These are phyloP conservation scores for Drosophila littoralis DNA, from an alignment of 1,140 invertebrate genomes.

Conservation along the genomic window DNA sequence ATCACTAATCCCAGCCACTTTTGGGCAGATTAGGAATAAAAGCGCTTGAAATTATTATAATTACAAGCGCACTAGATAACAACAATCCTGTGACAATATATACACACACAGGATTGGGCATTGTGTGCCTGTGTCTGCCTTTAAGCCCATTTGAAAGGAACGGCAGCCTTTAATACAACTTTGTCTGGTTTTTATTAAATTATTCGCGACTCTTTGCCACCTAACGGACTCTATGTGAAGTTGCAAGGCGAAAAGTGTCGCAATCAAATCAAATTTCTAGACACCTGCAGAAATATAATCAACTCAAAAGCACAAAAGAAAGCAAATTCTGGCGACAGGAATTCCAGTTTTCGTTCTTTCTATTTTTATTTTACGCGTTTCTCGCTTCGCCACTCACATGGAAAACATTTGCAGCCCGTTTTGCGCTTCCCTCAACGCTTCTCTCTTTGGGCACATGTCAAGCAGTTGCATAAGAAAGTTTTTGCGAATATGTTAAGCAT, in stretches of 20 bases:
- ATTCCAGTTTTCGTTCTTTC: not conserved
- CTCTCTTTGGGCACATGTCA: conserved; percentile 3
- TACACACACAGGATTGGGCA: not conserved
- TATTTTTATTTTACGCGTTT: not conserved
- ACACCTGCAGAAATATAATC: conserved; percentile 2
- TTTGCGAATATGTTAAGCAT: not conserved
- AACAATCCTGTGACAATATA: not conserved
- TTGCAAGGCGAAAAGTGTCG: not conserved
- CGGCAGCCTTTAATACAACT: not conserved
- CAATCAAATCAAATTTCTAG: conserved; percentile 9
- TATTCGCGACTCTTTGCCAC: not conserved
- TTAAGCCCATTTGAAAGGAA: not conserved
- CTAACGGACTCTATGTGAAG: not conserved
- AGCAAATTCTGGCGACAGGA: not conserved
- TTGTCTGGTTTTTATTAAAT: not conserved
- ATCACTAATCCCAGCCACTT: conserved; percentile 22
- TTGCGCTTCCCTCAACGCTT: not conserved
- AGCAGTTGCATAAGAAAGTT: conserved; percentile 11
- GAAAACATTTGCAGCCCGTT: not conserved
- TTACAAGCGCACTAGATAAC: conserved; percentile 19
- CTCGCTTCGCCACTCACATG: not conserved
- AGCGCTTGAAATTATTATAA: conserved; percentile 33
- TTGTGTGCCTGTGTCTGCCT: not conserved
- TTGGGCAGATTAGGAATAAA: conserved; percentile 17
- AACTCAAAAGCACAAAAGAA: conserved; percentile 5